Conservation (phyloP, 2,113 vertebrate species). For the Nipponia nippon region DNA sequence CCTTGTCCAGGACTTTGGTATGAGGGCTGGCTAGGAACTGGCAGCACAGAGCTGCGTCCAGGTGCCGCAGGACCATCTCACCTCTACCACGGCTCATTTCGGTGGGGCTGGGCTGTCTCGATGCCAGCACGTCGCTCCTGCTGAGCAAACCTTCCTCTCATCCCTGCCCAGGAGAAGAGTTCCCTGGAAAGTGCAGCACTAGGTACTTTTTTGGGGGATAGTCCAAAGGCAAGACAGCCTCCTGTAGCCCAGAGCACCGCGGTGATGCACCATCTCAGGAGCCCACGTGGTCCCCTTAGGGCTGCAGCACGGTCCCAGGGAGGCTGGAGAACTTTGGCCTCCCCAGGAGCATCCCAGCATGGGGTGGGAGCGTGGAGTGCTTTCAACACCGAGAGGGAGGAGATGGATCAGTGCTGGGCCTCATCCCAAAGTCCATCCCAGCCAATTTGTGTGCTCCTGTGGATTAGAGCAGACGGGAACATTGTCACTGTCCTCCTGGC, state of each 20-base stretch:
- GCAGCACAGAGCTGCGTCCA: background rate
- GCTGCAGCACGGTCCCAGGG: background rate
- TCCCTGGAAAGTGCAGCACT: background rate
- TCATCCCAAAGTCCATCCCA: background rate
- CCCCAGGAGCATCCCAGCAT: background rate
- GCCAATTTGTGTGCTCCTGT: background rate
- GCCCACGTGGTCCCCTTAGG: accelerated
- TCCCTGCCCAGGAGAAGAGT: background rate
- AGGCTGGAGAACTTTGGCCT: background rate
- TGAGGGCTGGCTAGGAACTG: background rate
- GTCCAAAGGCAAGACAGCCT: background rate
- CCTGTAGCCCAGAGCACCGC: background rate
- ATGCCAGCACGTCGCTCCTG: background rate
- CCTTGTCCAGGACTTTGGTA: background rate
- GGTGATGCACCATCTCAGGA: background rate
- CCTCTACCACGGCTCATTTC: accelerated
- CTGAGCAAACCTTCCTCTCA: background rate
- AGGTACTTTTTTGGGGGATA: background rate
- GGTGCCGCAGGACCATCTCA: background rate
- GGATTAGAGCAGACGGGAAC: background rate
- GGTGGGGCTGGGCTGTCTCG: background rate
- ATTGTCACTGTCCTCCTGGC: background rate
- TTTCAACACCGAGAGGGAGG: background rate
- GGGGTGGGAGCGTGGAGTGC: background rate
- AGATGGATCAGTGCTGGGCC: background rate